These are phyloP conservation scores for Platygyra sinensis DNA, from an alignment of 64 coral and sea anemone species.

Conservation along the genomic window DNA sequence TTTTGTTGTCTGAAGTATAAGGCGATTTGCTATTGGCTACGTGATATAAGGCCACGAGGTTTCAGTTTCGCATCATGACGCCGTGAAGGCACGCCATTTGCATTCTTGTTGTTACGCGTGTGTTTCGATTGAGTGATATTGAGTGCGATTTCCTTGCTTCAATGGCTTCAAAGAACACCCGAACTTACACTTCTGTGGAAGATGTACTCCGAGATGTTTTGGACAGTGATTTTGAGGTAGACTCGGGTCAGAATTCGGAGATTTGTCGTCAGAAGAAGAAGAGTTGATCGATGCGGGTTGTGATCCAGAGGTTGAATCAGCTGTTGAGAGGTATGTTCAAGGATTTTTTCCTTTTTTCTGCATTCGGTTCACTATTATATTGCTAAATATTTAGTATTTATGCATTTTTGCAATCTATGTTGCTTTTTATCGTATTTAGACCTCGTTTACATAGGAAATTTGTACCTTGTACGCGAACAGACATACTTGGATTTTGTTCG, in stretches of 20 bases:
- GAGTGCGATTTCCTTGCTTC: not conserved
- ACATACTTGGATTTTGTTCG: too few relatives aligned
- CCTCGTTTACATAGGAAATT: too few relatives aligned
- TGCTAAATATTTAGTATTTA: too few relatives aligned
- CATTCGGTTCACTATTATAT: too few relatives aligned
- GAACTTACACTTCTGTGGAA: not conserved
- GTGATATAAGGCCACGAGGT: not conserved
- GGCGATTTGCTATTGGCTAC: not conserved
- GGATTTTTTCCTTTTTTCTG: too few relatives aligned
- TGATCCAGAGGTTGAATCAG: slow-evolving; percentile 14
- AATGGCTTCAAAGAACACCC: too few relatives aligned
- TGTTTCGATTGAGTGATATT: not conserved
- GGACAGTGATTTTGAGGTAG: slow-evolving; percentile 50
- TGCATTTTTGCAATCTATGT: too few relatives aligned
- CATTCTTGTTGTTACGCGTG: not conserved
- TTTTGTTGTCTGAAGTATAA: not conserved
- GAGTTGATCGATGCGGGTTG: slow-evolving; percentile 7
- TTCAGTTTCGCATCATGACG: not conserved
- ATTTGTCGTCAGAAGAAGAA: slow-evolving; percentile 30
- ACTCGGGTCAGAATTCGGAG: slow-evolving; percentile 39
- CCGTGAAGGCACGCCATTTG: not conserved
- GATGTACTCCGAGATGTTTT: not conserved
- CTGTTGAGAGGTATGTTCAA: not conserved
- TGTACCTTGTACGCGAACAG: too few relatives aligned
- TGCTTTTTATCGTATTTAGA: too few relatives aligned